phyloP scores from a whole-genome alignment of 2,797 vertebrate species.

The Lacerta viridis region DNA sequence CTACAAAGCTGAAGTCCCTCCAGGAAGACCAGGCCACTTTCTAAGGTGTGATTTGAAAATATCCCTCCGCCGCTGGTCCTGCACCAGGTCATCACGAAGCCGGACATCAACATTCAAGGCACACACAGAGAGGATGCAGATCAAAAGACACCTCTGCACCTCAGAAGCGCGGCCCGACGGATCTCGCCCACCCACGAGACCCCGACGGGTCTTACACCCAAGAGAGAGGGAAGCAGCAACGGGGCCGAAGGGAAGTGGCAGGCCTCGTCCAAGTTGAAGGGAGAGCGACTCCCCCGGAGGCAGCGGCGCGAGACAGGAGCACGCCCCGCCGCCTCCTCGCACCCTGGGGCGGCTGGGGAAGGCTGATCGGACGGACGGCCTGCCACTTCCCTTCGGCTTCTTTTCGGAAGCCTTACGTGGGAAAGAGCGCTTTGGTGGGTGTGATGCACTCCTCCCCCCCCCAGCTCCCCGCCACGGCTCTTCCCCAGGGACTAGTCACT shows the following conservation, averaged over 20 bases:
- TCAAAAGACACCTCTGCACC: neutral
- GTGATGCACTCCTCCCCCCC: fast-evolving
- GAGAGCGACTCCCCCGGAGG: neutral
- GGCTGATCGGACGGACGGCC: too few relatives aligned
- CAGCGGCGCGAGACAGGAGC: too few relatives aligned
- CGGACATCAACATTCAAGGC: neutral
- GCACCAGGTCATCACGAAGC: neutral
- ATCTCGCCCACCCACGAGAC: too few relatives aligned
- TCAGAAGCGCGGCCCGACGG: neutral
- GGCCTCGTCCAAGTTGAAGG: neutral
- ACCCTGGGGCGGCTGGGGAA: too few relatives aligned
- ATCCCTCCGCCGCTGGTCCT: too few relatives aligned
- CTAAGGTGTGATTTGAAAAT: neutral
- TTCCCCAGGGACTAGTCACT: neutral
- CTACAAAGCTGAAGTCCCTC: too few relatives aligned
- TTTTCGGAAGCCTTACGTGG: neutral
- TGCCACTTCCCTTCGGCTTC: too few relatives aligned
- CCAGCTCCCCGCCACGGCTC: too few relatives aligned
- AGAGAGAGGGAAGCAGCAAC: neutral
- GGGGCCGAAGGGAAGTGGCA: neutral
- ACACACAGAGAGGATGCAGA: neutral
- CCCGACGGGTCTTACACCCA: too few relatives aligned
- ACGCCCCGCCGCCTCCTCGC: too few relatives aligned
- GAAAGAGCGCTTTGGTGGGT: neutral
- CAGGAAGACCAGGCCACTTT: neutral